Evolutionary conservation across 2,113 vertebrate genomes (phyloP).

Genomic region (Eonycteris spelaea): DNA sequence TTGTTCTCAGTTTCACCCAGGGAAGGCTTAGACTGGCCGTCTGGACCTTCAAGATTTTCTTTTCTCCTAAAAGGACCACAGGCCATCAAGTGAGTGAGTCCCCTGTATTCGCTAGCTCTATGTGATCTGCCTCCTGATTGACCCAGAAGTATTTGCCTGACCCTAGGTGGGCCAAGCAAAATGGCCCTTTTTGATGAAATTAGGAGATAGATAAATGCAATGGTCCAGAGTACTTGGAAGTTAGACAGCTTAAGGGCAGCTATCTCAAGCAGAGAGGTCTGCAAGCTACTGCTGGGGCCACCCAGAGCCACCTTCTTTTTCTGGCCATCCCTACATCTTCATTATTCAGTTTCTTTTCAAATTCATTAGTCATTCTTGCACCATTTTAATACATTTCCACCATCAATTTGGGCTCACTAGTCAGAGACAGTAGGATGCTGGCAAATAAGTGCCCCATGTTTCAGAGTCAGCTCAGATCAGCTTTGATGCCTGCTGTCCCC

Average conservation of each 20-base stretch:
- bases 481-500: background rate
- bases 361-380: background rate
- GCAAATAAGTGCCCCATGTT: background rate
- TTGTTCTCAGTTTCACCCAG: background rate
- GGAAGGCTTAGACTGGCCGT: background rate
- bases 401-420: background rate
- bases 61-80: background rate
- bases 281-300: rapidly evolving
- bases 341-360: background rate
- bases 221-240: background rate
- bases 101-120: background rate
- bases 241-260: background rate
- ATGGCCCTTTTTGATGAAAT: background rate
- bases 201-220: background rate
- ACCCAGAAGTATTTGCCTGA: background rate
- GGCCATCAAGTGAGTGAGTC: background rate
- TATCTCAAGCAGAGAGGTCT: background rate
- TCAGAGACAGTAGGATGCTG: background rate
- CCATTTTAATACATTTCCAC: background rate
- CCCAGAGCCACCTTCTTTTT: background rate
- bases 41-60: background rate
- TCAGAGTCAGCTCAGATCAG: background rate
- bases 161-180: background rate
- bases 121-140: background rate
- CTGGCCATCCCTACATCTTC: background rate